A percentile compares a stretch with the other conserved stretches of the same genome.
These are phyloP conservation scores for Diplogasteroides magnus DNA, from an alignment of 1,140 invertebrate species.

Conservation along the genomic window DNA sequence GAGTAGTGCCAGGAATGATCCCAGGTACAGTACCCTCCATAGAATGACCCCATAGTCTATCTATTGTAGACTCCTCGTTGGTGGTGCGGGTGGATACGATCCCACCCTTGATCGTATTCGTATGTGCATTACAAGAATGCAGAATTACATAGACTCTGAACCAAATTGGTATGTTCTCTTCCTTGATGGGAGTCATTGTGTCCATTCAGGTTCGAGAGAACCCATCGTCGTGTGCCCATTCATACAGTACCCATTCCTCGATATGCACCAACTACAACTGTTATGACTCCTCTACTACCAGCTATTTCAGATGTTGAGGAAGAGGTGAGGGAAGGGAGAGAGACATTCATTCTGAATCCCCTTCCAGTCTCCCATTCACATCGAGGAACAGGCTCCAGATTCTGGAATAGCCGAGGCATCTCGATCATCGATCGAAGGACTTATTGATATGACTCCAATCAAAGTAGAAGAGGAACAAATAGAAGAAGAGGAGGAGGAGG, in stretches of 20 bases:
- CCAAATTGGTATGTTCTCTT: constrained; percentile 27
- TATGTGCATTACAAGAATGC: constrained; percentile 31
- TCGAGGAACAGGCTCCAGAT: neutral
- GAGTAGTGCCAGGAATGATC: constrained; percentile 40
- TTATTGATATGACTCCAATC: neutral
- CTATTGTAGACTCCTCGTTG: neutral
- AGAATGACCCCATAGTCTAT: too few species aligned
- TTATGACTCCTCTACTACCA: neutral
- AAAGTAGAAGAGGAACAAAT: neutral
- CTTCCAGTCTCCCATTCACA: neutral
- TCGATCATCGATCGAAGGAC: neutral
- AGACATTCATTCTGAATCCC: neutral
- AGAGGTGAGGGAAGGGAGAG: neutral
- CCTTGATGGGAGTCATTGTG: neutral
- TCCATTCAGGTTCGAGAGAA: neutral
- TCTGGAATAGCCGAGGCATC: neutral
- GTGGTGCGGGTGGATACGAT: constrained; percentile 14
- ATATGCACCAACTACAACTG: neutral
- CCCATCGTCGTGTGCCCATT: neutral
- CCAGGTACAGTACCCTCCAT: too few species aligned
- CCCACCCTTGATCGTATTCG: constrained; percentile 28
- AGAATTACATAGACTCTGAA: constrained; percentile 26
- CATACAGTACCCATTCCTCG: neutral
- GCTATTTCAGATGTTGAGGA: neutral
- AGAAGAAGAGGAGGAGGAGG: neutral